Base-by-base conservation (phyloP, 2,113 vertebrate species). In the Neogale vison region DNA sequence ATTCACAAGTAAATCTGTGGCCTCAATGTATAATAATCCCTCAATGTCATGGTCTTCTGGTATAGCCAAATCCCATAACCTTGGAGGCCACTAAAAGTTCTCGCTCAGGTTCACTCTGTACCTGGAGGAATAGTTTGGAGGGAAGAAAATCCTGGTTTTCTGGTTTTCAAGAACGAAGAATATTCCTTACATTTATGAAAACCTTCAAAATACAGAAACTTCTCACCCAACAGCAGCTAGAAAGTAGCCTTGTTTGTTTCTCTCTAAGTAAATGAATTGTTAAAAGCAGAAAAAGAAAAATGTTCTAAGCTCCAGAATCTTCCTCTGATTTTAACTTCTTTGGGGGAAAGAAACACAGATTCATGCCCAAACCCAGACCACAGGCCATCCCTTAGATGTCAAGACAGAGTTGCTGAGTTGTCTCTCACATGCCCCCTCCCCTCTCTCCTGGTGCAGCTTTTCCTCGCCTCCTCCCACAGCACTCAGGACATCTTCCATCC, bases 81-180 rank as follows among this genome's bases (percentile, higher is more conserved):
- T 82, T 42, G 71, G 55, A 87, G 45, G 20, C 47, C 50, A 69
- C 39, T 55, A 39, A 23, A 5, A 79, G 23, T 39, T 67, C 52
- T 91, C 57, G 45, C 57, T 61, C 15, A 69, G 76, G 67, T 23
- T 85, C 50, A 20, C 55, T 76, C 39, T 63, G 61, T 26, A 81
- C 26, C 39, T 29, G 74, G 63, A 1, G 95, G 23, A 15, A 47
- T 17, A 67, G 36, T 50, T 74, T 63, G 42, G 84, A 88, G 20
- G 47, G 36, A 80, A 39, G 80, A 87, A 93, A 93, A 36, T 65
- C 52, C 42, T 90, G 63, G 55, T 82, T 93, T 88, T 83, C n/a
- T 90, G 63, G 55, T 82, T 93, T 88, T 83, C n/a, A 95, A 84
- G 50, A 65, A 87, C 31, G 92, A 95, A 92, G 17, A 88, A 83